Evolutionary conservation across 1,140 invertebrate genomes (phyloP).

Genomic region (Atta texana): DNA sequence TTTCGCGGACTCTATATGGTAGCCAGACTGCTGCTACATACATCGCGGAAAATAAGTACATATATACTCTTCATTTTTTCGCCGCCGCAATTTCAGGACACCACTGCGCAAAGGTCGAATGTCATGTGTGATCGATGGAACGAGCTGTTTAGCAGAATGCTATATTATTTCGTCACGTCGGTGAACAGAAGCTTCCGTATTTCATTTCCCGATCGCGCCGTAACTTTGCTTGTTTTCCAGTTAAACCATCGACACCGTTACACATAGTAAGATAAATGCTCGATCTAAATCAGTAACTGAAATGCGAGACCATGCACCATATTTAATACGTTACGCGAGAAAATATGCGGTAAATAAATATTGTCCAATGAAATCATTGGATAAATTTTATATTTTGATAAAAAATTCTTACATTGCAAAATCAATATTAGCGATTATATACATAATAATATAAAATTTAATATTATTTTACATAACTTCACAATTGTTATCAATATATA

Average conservation of each 20-base stretch:
- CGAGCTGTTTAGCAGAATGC: slow-evolving; percentile 26
- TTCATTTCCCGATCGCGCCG: slow-evolving; percentile 46
- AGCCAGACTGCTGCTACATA: slow-evolving; percentile 13
- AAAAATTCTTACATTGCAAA: slow-evolving; percentile 14
- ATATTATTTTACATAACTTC: background rate
- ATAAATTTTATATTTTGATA: slow-evolving; percentile 7
- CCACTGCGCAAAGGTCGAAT: slow-evolving; percentile 27
- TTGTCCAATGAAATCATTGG: background rate
- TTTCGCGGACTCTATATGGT: background rate
- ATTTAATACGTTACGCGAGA: slow-evolving; percentile 28
- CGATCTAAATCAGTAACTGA: slow-evolving; percentile 53
- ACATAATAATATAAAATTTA: background rate
- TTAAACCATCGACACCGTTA: slow-evolving; percentile 51
- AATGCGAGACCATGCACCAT: slow-evolving; percentile 36
- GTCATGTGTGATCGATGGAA: slow-evolving; percentile 48
- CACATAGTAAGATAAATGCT: slow-evolving; percentile 40
- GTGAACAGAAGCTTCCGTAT: slow-evolving; percentile 55
- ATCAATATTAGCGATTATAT: slow-evolving; percentile 10
- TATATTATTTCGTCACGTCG: slow-evolving; percentile 54
- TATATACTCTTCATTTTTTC: slow-evolving; percentile 33
- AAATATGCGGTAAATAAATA: slow-evolving; percentile 25
- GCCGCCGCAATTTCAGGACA: slow-evolving; percentile 16
- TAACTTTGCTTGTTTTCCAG: slow-evolving; percentile 58
- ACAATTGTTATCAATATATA: background rate
- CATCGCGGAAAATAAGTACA: slow-evolving; percentile 31